These are phyloP conservation scores for Epizoanthus stellaris DNA, from an alignment of 92 coral and sea anemone genomes.

Conservation along the genomic window DNA sequence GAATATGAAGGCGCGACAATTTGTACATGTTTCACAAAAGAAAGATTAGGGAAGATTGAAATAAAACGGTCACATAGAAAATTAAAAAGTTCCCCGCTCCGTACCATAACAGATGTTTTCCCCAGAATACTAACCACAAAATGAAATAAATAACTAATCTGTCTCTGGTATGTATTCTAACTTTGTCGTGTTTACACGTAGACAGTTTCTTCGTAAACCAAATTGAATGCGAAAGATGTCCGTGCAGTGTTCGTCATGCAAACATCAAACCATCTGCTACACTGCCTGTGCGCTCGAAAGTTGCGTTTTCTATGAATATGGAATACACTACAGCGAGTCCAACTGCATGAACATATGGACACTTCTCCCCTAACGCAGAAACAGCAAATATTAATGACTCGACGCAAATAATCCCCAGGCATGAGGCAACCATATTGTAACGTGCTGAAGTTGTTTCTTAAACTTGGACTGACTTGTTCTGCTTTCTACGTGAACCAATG, in stretches of 20 bases:
- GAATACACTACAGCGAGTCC: background rate
- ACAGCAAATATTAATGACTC: too few species aligned
- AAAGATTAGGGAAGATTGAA: background rate
- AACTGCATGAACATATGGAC: too few species aligned
- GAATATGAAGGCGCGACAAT: background rate
- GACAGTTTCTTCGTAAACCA: background rate
- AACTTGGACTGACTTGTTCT: too few species aligned
- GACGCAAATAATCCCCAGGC: too few species aligned
- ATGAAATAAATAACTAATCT: background rate
- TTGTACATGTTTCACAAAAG: constrained; percentile 2
- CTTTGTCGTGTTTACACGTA: constrained; percentile 2
- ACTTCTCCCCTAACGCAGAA: too few species aligned
- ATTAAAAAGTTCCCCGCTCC: background rate
- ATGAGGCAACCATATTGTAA: too few species aligned
- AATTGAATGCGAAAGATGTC: background rate
- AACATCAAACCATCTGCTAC: constrained; percentile 18
- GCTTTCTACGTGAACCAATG: too few species aligned
- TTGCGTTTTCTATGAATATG: background rate
- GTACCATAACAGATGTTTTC: constrained; percentile 39
- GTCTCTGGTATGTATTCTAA: constrained; percentile 3
- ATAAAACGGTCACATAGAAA: background rate
- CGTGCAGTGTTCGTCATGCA: background rate
- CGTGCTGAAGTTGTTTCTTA: too few species aligned
- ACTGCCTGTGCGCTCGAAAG: background rate
- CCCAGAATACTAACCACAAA: background rate